Evolutionary conservation across 2,113 vertebrate species (phyloP), one percentile per base, ranked within the genome.

Genomic region (Oreocharis arfaki): DNA sequence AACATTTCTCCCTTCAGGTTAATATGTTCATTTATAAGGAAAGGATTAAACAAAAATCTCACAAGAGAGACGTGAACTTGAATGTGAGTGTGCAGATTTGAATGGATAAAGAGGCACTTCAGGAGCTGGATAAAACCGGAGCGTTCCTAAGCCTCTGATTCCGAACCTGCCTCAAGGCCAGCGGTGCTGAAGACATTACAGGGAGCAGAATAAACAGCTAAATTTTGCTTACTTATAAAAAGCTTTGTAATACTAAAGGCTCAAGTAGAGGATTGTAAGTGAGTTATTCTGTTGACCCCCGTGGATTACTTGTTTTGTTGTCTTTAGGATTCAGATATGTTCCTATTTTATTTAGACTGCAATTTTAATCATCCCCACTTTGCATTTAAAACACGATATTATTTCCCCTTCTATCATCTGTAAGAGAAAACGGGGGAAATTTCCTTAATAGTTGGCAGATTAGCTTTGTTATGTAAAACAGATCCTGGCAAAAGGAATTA

Each of bases 21-120:
- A 96, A 68, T 84, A 56, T 18, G 84, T 94, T 97, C 75, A 71
- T 97, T 96, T 90, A 53, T 95, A 94, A 75, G 94, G 90, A 35
- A 64, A 73, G 89, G 91, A 89, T 64, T 69, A 81, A 85, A 61
- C 85, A 91, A 90, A 84, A 81, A n/a, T 61, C 88, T 95, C 87
- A 39, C 30, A 52, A 86, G 88, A 67, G 83, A 84, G 83, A 88
- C 64, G 91, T 75, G 95, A 97, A 81, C 63, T 76, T 47, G 95
- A 75, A 95, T 94, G 71, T 87, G 89, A 92, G 71, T 78, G 67
- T 76, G 73, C 80, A 87, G 89, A 96, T 97, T 94, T 87, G 92
- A 92, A 94, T 93, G 90, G 95, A 95, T 97, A 96, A 97, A 95
- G 95, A 97, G 91, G 75, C 81, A 91, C 84, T 96, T 95, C 21